Base-by-base conservation (phyloP, 1,140 invertebrate genomes). In the Yoshiicerus persimilis region DNA sequence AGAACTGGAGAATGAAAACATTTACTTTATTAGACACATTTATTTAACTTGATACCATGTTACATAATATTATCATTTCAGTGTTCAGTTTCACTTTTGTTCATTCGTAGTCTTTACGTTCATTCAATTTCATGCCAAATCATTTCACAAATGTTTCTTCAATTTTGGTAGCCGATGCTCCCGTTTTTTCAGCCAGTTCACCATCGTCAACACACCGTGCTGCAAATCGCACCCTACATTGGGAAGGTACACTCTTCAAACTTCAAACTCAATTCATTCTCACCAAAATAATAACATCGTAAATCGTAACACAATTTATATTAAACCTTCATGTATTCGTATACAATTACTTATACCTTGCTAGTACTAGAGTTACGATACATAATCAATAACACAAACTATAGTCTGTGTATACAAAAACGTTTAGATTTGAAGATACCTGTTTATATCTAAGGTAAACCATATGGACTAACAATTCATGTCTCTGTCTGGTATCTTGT, bases 181-280 rank as follows among this genome's bases (percentile, higher is more conserved):
- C 75, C 75, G 75, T 80, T 80, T 38, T n/a, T 80, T 36, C 75
- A 80, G 32, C 34, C 30, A n/a, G 36, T 30, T 47, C 83, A 47
- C 38, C 83, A 47, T 30, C 83, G 25, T 25, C 83, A 30, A 27
- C 41, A 84, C 83, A 64, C 64, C 56, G 80, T 84, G 11, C 56
- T 88, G 77, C 47, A 80, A 70, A 83, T 80, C 39, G 39, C 87
- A 36, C 87, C 87, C 62, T 77, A 70, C 62, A 66, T 34, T 30
- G 25, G 80, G 38, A 84, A 88, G 87, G 87, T 88, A 88, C 87
- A 84, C 83, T 62, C 23, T 84, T 84, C 83, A 41, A 27, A 23
- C 39, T n/a, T 56, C 47, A 47, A 47, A 30, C 83, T 47, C n/a
- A 84, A 27, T 10, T 84, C 23, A 23, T 25, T 23, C 23, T 1